phyloP scores from a whole-genome alignment of 2,888 invertebrate species.

The Mimumesa dahlbomi region DNA sequence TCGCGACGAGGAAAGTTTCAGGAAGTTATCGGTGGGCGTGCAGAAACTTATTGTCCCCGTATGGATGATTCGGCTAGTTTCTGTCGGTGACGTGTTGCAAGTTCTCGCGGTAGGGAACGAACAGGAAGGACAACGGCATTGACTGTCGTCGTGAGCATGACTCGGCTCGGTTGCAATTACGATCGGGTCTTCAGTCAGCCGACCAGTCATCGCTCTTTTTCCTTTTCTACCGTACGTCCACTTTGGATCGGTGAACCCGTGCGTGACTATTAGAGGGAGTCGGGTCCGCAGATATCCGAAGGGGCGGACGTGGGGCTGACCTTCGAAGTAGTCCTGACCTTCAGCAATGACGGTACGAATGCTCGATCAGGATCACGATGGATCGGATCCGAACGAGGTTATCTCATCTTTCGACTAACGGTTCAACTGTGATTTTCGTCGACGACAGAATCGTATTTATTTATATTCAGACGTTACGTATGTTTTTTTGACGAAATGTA shows the following conservation, averaged over 20 bases:
- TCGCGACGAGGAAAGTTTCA: too few species aligned
- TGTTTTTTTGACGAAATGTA: too few species aligned
- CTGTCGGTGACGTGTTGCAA: background rate
- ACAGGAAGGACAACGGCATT: constrained; percentile 48
- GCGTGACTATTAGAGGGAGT: constrained; percentile 47
- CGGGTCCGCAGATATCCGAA: constrained; percentile 22
- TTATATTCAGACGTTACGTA: too few species aligned
- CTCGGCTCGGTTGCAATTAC: constrained; percentile 56
- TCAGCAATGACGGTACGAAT: constrained; percentile 33
- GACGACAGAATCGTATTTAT: too few species aligned
- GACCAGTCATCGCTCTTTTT: constrained; percentile 44
- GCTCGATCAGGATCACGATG: constrained; percentile 34
- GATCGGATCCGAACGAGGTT: constrained; percentile 39
- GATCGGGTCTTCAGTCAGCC: constrained; percentile 49
- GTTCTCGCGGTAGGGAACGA: constrained; percentile 15
- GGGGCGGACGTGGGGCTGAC: constrained; percentile 38
- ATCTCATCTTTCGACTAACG: too few species aligned
- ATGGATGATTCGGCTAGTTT: constrained; percentile 4
- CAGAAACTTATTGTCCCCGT: too few species aligned
- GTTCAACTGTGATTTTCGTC: too few species aligned
- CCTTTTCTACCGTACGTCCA: constrained; percentile 19
- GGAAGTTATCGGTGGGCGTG: too few species aligned
- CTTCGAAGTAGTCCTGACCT: constrained; percentile 48
- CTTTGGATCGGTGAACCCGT: constrained; percentile 44
- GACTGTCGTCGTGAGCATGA: constrained; percentile 54